phyloP scores from a whole-genome alignment of 2,113 vertebrate species.

The Callopanchax toddi region DNA sequence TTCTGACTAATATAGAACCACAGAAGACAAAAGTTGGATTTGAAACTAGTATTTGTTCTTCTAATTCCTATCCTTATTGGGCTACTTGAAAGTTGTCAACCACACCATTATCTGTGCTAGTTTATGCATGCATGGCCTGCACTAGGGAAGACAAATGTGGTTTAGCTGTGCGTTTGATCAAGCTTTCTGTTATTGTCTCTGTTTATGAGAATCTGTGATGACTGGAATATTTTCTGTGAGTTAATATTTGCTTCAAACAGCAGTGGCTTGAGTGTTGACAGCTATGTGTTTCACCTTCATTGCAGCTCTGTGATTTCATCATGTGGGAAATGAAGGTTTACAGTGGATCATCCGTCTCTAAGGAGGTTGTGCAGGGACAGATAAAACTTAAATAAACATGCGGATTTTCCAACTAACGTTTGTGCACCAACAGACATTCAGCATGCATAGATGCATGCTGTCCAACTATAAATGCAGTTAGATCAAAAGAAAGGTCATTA shows the following conservation, averaged over 20 bases:
- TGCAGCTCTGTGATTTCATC: constrained; percentile 28
- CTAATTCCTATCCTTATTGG: constrained; percentile 23
- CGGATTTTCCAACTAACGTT: background rate
- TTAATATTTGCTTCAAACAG: constrained; percentile 29
- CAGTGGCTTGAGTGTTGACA: constrained; percentile 31
- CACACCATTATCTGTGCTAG: constrained; percentile 34
- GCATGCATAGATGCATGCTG: constrained; percentile 5
- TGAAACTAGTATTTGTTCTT: constrained; percentile 27
- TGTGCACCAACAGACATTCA: constrained; percentile 13
- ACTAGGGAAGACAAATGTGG: constrained; percentile 32
- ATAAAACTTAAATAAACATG: constrained; percentile 30
- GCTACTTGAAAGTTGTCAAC: constrained; percentile 30
- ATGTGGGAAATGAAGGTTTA: constrained; percentile 37
- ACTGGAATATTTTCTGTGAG: constrained; percentile 26
- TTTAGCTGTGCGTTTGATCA: constrained; percentile 30
- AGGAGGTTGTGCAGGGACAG: constrained; percentile 32
- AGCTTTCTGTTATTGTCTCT: constrained; percentile 40
- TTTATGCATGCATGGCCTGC: constrained; percentile 10
- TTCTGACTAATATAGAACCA: constrained; percentile 16
- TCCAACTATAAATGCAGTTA: constrained; percentile 36
- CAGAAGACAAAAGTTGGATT: constrained; percentile 9
- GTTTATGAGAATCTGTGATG: constrained; percentile 36
- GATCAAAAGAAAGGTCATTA: constrained; percentile 33
- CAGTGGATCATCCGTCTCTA: constrained; percentile 16
- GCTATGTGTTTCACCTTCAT: constrained; percentile 16